These are phyloP conservation scores for Platycheirus albimanus DNA, from an alignment of 2,888 invertebrate species.

Conservation along the genomic window DNA sequence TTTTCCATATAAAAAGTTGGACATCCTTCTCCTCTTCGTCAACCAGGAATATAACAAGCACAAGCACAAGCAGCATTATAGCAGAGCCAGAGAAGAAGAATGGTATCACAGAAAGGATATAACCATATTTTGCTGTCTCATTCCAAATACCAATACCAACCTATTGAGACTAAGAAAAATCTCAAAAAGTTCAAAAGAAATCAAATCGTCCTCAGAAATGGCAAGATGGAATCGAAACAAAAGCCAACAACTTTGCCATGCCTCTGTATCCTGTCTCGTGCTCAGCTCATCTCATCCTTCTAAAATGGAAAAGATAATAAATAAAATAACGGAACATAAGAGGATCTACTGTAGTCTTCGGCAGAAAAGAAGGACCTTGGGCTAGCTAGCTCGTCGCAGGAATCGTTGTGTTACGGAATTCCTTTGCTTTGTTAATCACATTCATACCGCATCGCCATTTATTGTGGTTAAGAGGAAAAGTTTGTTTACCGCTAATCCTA, in stretches of 20 bases:
- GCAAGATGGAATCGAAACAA: slow-evolving; percentile 28
- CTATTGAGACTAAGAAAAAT: slow-evolving; percentile 28
- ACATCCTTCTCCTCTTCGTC: slow-evolving; percentile 34
- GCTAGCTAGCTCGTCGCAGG: background rate
- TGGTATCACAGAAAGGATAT: slow-evolving; percentile 50
- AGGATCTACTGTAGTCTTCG: slow-evolving; percentile 27
- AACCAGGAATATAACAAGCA: background rate
- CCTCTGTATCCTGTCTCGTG: background rate
- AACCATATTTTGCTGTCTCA: slow-evolving; percentile 24
- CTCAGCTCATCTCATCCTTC: too few relatives aligned
- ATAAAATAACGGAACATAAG: slow-evolving; percentile 36
- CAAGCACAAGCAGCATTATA: background rate
- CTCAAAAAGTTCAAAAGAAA: slow-evolving; percentile 63
- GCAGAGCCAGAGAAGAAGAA: slow-evolving; percentile 15
- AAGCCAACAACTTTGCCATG: background rate
- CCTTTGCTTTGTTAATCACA: slow-evolving; percentile 59
- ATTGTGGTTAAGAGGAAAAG: slow-evolving; percentile 18
- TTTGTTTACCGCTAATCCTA: slow-evolving; percentile 49
- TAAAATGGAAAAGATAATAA: slow-evolving; percentile 13
- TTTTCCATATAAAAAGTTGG: slow-evolving; percentile 73
- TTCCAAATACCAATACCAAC: slow-evolving; percentile 11
- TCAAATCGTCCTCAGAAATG: slow-evolving; percentile 66
- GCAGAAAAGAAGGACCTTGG: slow-evolving; percentile 20
- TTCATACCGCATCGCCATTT: slow-evolving; percentile 40
- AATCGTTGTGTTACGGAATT: slow-evolving; percentile 26